phyloP scores from a whole-genome alignment of 1,140 invertebrate genomes.

The Aculops lycopersici region DNA sequence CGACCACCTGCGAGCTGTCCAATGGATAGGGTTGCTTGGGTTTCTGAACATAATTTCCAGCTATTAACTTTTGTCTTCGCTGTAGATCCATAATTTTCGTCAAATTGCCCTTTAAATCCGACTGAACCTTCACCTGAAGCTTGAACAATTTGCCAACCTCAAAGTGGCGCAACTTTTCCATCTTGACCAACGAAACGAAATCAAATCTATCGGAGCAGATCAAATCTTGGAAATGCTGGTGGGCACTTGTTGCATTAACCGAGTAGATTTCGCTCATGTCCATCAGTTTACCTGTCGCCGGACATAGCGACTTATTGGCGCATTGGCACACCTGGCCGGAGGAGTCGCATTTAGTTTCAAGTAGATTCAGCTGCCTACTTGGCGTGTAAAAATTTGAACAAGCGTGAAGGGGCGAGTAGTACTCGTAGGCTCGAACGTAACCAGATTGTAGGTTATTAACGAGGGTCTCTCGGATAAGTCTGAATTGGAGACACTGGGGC shows the following conservation, averaged over 20 bases:
- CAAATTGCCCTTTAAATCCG: not conserved
- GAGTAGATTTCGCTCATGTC: slow-evolving; percentile 4
- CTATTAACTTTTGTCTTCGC: no score
- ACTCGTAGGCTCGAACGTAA: slow-evolving; percentile 7
- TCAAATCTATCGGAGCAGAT: slow-evolving; percentile 4
- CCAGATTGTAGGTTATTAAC: slow-evolving; percentile 6
- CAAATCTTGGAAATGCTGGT: slow-evolving; percentile 1
- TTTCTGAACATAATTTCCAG: no score
- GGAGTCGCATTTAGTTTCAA: slow-evolving; percentile 1
- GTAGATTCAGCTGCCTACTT: not conserved
- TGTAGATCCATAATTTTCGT: not conserved
- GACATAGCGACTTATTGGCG: slow-evolving; percentile 1
- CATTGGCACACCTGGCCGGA: slow-evolving; percentile 3
- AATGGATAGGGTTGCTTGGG: no score
- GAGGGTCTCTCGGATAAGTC: slow-evolving; percentile 1
- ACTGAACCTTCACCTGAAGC: not conserved
- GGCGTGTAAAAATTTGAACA: slow-evolving; percentile 3
- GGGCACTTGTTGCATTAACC: not conserved
- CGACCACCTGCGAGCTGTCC: no score
- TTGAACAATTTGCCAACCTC: not conserved
- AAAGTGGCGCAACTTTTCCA: not conserved
- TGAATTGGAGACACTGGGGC: slow-evolving; percentile 4
- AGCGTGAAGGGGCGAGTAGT: slow-evolving; percentile 3
- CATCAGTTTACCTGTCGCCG: not conserved
- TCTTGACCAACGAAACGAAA: slow-evolving; percentile 3